Evolutionary conservation across 64 coral and sea anemone species (phyloP).

Genomic region (Orbicella faveolata): DNA sequence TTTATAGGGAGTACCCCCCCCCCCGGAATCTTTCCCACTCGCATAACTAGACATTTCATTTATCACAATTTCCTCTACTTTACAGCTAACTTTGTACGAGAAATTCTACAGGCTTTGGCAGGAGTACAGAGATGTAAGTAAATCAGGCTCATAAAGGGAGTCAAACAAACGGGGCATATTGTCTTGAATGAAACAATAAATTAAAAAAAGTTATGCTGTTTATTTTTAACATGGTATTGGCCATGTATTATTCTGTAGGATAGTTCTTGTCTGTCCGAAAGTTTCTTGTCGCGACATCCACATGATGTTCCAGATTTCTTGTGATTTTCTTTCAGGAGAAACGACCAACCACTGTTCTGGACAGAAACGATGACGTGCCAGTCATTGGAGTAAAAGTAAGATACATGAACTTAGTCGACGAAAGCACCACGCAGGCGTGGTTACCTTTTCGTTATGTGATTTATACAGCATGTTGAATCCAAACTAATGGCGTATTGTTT

Average conservation of each 20-base stretch:
- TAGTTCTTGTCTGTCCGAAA: background rate
- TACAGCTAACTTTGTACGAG: constrained; percentile 35
- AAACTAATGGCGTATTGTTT: background rate
- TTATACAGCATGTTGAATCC: too few species aligned
- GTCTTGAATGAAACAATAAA: too few species aligned
- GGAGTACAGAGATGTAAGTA: constrained; percentile 30
- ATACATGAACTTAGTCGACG: background rate
- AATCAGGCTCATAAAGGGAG: background rate
- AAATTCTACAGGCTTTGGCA: constrained; percentile 22
- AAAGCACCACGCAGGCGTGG: too few species aligned
- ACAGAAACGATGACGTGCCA: background rate
- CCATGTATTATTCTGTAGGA: background rate
- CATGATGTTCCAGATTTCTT: background rate
- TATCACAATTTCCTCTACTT: background rate
- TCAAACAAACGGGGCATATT: too few species aligned
- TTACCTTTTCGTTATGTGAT: too few species aligned
- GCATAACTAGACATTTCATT: too few species aligned
- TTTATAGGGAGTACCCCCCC: too few species aligned
- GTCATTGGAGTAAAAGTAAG: background rate
- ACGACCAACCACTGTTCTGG: background rate
- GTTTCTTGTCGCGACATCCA: background rate
- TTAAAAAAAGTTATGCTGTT: too few species aligned
- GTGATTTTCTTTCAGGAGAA: background rate
- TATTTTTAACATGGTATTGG: too few species aligned
- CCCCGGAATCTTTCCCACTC: too few species aligned